Base-by-base conservation (phyloP, 2,113 vertebrate species). In the Clupea harengus region DNA sequence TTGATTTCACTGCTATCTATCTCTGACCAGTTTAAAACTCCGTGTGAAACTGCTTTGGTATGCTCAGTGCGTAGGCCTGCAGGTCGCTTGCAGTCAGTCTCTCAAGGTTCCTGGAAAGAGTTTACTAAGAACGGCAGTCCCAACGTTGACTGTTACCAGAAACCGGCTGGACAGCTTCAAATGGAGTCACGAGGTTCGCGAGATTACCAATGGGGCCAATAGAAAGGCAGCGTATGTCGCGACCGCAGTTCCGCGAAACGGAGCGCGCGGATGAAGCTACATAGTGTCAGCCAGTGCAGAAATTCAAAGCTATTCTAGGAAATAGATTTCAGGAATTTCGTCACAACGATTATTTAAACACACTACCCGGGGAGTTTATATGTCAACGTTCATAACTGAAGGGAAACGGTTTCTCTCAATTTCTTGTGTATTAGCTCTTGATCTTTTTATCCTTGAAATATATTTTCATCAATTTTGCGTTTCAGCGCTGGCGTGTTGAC, bases 301-400 rank as follows among this genome's bases (percentile, higher is more conserved):
- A 89, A 92, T 88, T 84, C 88, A 90, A 90, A 91, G 86, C 89
- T 81, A 86, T 95, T 93, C 93, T 89, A 57, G 88, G 92, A 94
- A 93, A 52, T 85, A 18, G 85, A 90, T 94, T 95, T 91, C 90
- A 32, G 88, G 93, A 94, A 94, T 9, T 85, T 82, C 18, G 86
- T 86, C 83, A 85, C 83, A 72, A 82, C 32, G 85, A 90, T 72
- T 89, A 64, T 45, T 64, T 85, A 25, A 86, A 85, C 57, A 49
- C 28, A 2, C 39, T 1, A 39, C 39, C 1, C 39, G 39, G 81
- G 25, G 78, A 72, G 72, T 85, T 86, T 85, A 54, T 49, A 54
- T 17, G 1, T 25, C 18, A 17, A 0, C 47, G 28, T 45, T 50
- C 25, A 75, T 22, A 22, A 7, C 49, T 54, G 25, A 80, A 75